A percentile compares a stretch with the other conserved stretches of the same genome.
phyloP scores from a whole-genome alignment of 2,888 invertebrate genomes.

The Sesia bembeciformis region DNA sequence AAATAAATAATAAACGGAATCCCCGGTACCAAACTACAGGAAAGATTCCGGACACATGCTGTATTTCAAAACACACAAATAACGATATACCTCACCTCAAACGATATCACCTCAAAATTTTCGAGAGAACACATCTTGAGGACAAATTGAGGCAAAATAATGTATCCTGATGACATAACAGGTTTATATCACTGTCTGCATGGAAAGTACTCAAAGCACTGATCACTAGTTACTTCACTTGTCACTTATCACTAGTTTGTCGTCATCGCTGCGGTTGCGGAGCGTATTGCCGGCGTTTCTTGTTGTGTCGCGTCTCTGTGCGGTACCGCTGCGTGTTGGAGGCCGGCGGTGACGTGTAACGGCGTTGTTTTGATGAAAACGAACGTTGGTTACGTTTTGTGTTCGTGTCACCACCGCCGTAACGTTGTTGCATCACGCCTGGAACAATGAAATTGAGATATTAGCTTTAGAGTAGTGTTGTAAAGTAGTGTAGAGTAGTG shows the following conservation, averaged over 20 bases:
- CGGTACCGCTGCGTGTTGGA: slow-evolving; percentile 9
- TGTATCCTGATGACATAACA: too few species aligned
- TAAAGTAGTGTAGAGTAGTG: too few species aligned
- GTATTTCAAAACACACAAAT: too few species aligned
- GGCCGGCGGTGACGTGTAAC: slow-evolving; percentile 23
- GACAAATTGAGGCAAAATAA: too few species aligned
- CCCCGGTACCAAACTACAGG: too few species aligned
- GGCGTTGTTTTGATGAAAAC: slow-evolving; percentile 36
- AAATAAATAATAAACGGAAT: too few species aligned
- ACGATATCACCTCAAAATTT: too few species aligned
- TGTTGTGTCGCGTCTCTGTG: slow-evolving; percentile 14
- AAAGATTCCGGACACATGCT: too few species aligned
- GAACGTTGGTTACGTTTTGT: slow-evolving; percentile 24
- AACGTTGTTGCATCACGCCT: slow-evolving; percentile 55
- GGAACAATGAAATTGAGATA: slow-evolving; percentile 2
- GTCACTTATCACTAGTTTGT: not conserved
- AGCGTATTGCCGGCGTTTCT: slow-evolving; percentile 39
- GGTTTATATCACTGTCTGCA: too few species aligned
- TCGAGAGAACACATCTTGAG: too few species aligned
- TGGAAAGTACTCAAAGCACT: not conserved
- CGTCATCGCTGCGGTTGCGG: slow-evolving; percentile 40
- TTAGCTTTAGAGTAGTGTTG: too few species aligned
- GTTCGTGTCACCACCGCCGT: slow-evolving; percentile 15
- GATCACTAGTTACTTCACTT: not conserved
- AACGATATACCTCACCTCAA: too few species aligned